Percentiles rank a stretch among this genome's conserved stretches.
Evolutionary conservation across 2,888 invertebrate species (phyloP).

Genomic region (Phytoseiulus persimilis): DNA sequence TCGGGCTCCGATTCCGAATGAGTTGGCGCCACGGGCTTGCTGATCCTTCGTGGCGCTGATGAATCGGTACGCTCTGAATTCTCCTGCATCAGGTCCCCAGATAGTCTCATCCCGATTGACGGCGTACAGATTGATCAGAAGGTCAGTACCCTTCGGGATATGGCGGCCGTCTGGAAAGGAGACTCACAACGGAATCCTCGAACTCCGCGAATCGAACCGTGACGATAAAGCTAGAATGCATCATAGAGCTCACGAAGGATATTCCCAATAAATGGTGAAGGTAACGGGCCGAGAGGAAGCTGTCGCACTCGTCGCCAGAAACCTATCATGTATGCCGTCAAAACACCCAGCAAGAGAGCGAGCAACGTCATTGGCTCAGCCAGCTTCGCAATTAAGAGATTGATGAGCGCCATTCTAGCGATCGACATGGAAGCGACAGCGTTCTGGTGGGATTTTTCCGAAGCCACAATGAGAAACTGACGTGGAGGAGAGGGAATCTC

Average conservation of each 20-base stretch:
- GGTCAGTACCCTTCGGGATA: not conserved
- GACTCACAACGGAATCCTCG: too few species aligned
- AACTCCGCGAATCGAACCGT: too few species aligned
- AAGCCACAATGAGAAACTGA: too few species aligned
- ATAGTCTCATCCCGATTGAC: not conserved
- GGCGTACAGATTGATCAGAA: not conserved
- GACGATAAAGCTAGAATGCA: too few species aligned
- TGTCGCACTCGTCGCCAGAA: not conserved
- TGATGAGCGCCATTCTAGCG: not conserved
- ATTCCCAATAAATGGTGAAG: constrained; percentile 6
- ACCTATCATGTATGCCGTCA: not conserved
- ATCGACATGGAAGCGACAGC: too few species aligned
- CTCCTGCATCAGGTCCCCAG: not conserved
- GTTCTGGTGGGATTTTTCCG: too few species aligned
- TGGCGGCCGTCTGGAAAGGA: not conserved
- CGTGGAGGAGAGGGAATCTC: too few species aligned
- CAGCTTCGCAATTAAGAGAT: not conserved
- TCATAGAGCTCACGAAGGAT: not conserved
- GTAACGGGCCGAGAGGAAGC: not conserved
- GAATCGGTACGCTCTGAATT: not conserved
- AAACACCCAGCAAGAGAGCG: not conserved
- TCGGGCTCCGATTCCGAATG: not conserved
- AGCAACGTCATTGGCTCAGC: not conserved
- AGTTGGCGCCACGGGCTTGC: not conserved
- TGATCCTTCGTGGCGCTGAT: not conserved